phyloP scores from a whole-genome alignment of 2,113 vertebrate species.

The Heteronetta atricapilla region DNA sequence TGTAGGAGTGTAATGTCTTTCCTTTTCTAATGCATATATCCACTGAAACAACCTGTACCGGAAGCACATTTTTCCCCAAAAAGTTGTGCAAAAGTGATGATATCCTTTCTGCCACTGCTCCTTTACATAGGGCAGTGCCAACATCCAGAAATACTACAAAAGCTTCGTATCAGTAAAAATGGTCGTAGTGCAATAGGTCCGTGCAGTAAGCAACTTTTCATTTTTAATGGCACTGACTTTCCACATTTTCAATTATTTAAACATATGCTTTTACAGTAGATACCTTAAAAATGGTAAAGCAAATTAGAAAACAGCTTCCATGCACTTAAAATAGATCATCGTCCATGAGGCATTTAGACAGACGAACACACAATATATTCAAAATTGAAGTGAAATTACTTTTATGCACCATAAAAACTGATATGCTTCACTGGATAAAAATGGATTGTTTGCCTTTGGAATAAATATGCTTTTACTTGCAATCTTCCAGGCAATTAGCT shows the following conservation, averaged over 20 bases:
- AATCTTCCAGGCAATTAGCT: conserved; percentile 65
- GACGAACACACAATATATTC: conserved; percentile 7
- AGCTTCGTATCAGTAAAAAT: neutral
- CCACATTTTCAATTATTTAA: neutral
- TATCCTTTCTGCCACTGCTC: neutral
- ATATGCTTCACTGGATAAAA: conserved; percentile 52
- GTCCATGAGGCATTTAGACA: conserved; percentile 26
- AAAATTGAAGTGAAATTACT: conserved; percentile 45
- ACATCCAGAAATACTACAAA: neutral
- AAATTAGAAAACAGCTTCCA: neutral
- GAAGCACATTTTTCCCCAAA: neutral
- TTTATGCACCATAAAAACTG: conserved; percentile 47
- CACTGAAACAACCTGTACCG: neutral
- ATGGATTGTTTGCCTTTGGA: conserved; percentile 60
- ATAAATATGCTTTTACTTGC: conserved; percentile 59
- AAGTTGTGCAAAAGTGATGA: neutral
- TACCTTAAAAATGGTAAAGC: neutral
- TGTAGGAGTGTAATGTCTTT: neutral
- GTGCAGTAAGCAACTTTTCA: neutral
- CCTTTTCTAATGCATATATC: neutral
- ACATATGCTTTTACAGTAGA: neutral
- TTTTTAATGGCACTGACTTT: neutral
- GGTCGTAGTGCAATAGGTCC: neutral
- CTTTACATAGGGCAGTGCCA: neutral
- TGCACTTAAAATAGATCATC: neutral